phyloP scores from a whole-genome alignment of 2,888 invertebrate genomes.

The Andricus curvator region DNA sequence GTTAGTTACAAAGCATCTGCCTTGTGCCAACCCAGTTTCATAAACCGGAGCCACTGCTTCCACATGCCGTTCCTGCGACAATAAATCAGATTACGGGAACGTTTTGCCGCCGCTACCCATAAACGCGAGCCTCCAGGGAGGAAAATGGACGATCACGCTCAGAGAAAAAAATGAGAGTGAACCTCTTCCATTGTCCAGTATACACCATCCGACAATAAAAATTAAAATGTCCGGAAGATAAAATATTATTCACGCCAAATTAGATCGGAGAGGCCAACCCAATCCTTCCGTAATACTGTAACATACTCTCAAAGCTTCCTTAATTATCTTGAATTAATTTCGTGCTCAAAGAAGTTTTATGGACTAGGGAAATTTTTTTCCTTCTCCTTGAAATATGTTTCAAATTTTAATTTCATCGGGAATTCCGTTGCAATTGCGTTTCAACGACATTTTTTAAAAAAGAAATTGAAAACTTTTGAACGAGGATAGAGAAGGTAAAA shows the following conservation, averaged over 20 bases:
- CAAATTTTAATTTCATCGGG: too few species aligned
- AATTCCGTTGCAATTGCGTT: too few species aligned
- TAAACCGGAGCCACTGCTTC: conserved; percentile 56
- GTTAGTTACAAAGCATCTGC: conserved; percentile 51
- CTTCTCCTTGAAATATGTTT: too few species aligned
- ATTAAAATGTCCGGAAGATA: background rate
- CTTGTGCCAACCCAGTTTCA: conserved; percentile 59
- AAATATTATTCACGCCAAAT: conserved; percentile 8
- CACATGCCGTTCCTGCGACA: conserved; percentile 49
- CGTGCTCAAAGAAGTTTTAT: background rate
- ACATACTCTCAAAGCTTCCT: background rate
- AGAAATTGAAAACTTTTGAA: too few species aligned
- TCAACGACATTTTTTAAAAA: too few species aligned
- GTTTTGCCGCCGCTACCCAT: conserved; percentile 54
- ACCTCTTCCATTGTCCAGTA: conserved; percentile 3
- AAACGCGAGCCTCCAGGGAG: conserved; percentile 49
- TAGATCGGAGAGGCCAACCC: background rate
- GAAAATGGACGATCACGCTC: conserved; percentile 52
- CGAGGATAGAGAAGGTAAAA: too few species aligned
- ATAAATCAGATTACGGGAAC: conserved; percentile 64
- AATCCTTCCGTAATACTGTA: background rate
- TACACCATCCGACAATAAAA: background rate
- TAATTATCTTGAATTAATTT: background rate
- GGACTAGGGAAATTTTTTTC: too few species aligned
- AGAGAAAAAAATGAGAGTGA: conserved; percentile 44